Percentiles rank a stretch among this genome's conserved stretches.
Conservation (phyloP, 2,797 vertebrate species). For the Pseudocheirus occidentalis region DNA sequence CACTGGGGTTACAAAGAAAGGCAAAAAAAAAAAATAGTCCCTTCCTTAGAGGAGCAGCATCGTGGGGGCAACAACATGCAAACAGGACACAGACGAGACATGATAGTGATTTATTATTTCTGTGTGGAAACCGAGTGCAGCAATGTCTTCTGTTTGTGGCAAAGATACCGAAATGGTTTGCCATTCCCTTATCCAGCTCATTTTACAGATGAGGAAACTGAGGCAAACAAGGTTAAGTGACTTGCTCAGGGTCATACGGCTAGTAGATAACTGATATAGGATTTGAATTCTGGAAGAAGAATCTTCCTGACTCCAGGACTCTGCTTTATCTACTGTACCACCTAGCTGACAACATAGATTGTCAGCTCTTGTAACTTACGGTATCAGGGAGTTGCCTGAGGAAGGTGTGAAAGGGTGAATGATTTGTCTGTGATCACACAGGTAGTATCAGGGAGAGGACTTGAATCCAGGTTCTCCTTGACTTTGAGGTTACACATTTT, state of each 20-base stretch:
- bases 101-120: not conserved
- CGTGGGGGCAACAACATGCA: not conserved
- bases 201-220: not conserved
- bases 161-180: not conserved
- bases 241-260: no score
- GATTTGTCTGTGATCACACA: not conserved
- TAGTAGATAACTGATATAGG: not conserved
- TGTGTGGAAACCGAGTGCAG: not conserved
- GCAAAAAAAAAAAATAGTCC: not conserved
- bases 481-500: not conserved
- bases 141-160: not conserved
- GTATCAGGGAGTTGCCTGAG: no score
- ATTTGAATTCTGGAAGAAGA: not conserved
- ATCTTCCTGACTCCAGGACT: no score
- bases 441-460: not conserved
- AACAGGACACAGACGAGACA: not conserved
- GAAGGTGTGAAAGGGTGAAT: not conserved
- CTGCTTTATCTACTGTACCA: no score
- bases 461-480: not conserved
- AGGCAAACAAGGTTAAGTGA: not conserved
- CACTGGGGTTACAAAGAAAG: not conserved
- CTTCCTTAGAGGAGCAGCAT: not conserved
- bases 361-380: no score
- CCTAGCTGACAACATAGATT: no score
- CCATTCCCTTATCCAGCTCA: not conserved